Evolutionary conservation across 2,113 vertebrate species (phyloP).

Genomic region (Greenwoodochromis staneri): DNA sequence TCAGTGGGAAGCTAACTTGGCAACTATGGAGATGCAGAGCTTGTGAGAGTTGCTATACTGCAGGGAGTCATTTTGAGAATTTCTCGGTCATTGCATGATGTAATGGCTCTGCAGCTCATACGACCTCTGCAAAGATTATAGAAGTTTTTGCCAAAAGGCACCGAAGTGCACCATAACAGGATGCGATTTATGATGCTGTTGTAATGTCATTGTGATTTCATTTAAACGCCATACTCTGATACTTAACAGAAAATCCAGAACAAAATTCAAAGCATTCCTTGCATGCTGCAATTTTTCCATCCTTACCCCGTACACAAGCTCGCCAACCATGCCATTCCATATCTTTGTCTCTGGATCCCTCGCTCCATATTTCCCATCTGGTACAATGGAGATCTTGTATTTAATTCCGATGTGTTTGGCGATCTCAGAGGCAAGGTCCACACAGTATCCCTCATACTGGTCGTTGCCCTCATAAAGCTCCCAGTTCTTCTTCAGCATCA

Average conservation of each 20-base stretch:
- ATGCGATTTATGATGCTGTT: neutral
- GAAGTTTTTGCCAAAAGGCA: neutral
- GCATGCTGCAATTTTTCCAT: neutral
- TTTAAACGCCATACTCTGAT: neutral
- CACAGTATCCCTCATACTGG: slow-evolving; percentile 96
- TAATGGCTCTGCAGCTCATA: neutral
- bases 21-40: neutral
- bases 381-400: slow-evolving; percentile 98
- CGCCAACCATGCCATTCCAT: slow-evolving; percentile 99
- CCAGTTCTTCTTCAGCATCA: slow-evolving; percentile 99
- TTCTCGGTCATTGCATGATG: neutral
- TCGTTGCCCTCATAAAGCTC: slow-evolving; percentile 97
- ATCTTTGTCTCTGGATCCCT: slow-evolving; percentile 98
- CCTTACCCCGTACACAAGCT: slow-evolving; percentile 95
- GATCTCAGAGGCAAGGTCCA: slow-evolving; percentile 98
- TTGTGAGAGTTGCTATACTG: neutral
- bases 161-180: neutral
- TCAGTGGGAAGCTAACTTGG: neutral
- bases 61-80: neutral
- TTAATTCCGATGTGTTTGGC: slow-evolving; percentile 99
- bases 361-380: slow-evolving; percentile 97
- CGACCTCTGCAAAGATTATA: neutral
- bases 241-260: neutral
- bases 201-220: neutral
- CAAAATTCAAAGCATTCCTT: neutral